Evolutionary conservation across 1,140 invertebrate species (phyloP), one percentile per base, ranked within the genome.

Genomic region (Meloidogyne hapla): DNA sequence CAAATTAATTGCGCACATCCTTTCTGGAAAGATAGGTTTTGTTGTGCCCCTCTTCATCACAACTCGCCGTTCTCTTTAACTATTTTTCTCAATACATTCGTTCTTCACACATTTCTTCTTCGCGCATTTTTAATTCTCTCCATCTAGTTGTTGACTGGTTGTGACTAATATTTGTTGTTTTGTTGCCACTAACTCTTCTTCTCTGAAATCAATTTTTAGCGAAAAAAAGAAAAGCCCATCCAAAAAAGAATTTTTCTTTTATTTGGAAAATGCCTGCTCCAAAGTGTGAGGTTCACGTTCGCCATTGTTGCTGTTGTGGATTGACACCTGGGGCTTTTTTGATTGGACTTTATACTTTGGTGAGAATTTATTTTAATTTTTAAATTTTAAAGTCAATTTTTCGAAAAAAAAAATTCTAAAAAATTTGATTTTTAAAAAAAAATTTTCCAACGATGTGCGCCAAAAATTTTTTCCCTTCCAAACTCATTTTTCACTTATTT

Each of bases 261-360:
- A 45, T 56, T 56, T 56, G 12, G n/a, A 56, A n/a, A 56, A 56
- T 56, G 48, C 48, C 48, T 56, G 48, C 48, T 56, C 48, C 85
- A 28, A 85, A 86, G 70, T 78, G 87, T 10, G 85, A 86, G 70
- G 85, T 86, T 13, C 85, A 87, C 69, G 82, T 86, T 64, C 79
- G 84, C 15, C 72, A 76, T 62, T 86, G 85, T 74, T 87, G 79
- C 67, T 86, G 85, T 76, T 86, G 85, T 64, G 82, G 82, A 25
- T 83, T 86, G 15, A 74, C 83, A 8, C 62, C 81, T 56, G 84
- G 81, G 25, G 80, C 85, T 15, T 28, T 86, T 40, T 79, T 85
- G 61, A 80, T 86, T 68, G 85, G 80, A 21, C 64, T 86, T 48
- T 86, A 86, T 73, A 86, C 85, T 56, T 75, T 86, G 75, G 85